Evolutionary conservation across 2,113 vertebrate species (phyloP).

Genomic region (Globicephala melas): DNA sequence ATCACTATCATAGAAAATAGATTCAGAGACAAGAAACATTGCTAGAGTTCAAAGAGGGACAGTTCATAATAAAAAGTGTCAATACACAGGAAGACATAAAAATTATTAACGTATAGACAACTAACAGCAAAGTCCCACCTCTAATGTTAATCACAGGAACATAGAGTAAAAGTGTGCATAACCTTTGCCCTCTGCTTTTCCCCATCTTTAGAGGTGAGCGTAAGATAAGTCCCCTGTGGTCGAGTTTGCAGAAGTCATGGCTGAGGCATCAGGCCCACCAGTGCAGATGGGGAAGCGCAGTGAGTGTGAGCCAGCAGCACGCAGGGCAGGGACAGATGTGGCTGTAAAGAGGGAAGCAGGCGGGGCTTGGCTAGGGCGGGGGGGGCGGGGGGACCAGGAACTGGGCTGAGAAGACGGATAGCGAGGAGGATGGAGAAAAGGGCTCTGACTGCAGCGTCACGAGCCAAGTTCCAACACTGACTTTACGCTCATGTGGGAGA

Average conservation of each 20-base stretch:
- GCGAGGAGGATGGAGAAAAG: background rate
- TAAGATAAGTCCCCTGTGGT: accelerated
- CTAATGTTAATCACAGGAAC: background rate
- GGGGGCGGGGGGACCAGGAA: accelerated
- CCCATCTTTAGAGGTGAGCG: too few species aligned
- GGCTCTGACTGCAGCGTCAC: background rate
- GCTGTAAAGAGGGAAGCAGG: background rate
- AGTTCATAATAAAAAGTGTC: background rate
- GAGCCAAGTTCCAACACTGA: background rate
- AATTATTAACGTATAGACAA: background rate
- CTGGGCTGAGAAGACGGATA: background rate
- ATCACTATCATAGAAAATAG: background rate
- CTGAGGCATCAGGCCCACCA: background rate
- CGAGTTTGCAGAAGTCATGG: background rate
- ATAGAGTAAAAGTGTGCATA: accelerated
- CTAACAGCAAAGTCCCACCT: background rate
- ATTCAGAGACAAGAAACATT: background rate
- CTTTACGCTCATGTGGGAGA: accelerated
- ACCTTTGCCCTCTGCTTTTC: background rate
- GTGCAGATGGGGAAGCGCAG: too few species aligned
- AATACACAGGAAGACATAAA: background rate
- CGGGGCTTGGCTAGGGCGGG: accelerated
- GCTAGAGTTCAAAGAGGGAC: background rate
- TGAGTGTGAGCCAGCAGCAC: background rate
- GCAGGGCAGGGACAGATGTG: accelerated